Base-by-base conservation (phyloP, 2,888 invertebrate genomes). In the Cosmorhoe ocellata region DNA sequence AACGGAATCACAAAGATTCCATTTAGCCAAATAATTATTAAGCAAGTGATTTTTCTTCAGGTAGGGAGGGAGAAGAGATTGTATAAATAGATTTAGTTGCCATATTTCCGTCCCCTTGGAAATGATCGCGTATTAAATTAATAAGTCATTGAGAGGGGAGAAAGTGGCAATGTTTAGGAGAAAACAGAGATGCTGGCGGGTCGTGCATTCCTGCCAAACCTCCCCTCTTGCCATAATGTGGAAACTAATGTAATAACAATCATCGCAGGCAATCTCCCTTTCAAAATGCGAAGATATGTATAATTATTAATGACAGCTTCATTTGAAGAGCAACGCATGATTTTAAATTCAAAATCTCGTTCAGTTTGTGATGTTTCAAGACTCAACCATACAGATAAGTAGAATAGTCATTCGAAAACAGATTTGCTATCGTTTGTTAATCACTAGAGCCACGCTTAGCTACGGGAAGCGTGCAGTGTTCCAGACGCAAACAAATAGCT, bases 401-500 rank as follows among this genome's bases (percentile, higher is more conserved):
- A 24, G n/a, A 45, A 38, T 22, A 38, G 39, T 39, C 32, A 28
- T 8, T 33, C 13, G 22, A 39, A 42, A 32, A 32, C 28, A 28
- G 13, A 50, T 63, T 62, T 56, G 62, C 66, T 73, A 75, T 67
- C 66, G 64, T 64, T 68, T 63, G 67, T 69, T 70, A 69, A 76
- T 71, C 69, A 71, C 68, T 64, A 65, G 63, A 66, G 69, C 68
- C 66, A 66, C 71, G 63, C 66, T 74, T 71, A 69, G 68, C 64
- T 57, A 61, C 52, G 58, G 56, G 63, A 18, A 67, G 71, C 55
- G 67, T 67, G 67, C 63, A 58, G 59, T 61, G 63, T 63, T 64
- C 55, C 67, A 64, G 68, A 69, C 74, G 69, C 71, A 77, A 79
- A 78, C 76, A 79, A 79, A 81, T 81, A 79, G 79, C 84, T 82